Evolutionary conservation across 2,888 invertebrate species (phyloP).

Genomic region (Diarsia rubi): DNA sequence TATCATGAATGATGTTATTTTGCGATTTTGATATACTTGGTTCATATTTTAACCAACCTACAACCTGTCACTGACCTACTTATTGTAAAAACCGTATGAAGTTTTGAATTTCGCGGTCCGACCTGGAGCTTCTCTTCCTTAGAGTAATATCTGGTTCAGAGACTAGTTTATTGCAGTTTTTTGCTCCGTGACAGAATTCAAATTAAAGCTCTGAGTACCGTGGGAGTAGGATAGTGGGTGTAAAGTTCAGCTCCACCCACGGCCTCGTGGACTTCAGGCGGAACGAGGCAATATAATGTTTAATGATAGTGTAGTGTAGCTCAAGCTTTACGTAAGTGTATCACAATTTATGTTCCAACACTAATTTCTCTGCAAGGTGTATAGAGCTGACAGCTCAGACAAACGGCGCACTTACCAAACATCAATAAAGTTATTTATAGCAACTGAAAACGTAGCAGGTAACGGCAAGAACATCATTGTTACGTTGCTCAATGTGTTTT

Average conservation of each 20-base stretch:
- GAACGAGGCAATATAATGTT: slow-evolving; percentile 32
- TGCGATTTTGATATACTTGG: background rate
- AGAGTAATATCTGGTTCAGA: slow-evolving; percentile 9
- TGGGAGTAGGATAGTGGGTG: slow-evolving; percentile 56
- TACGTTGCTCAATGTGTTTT: slow-evolving; percentile 46
- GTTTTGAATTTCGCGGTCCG: background rate
- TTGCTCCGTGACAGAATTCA: slow-evolving; percentile 9
- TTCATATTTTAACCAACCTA: too few relatives aligned
- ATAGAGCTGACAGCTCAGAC: slow-evolving; percentile 12
- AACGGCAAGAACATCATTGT: slow-evolving; percentile 31
- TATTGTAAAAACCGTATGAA: background rate
- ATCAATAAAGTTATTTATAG: slow-evolving; percentile 52
- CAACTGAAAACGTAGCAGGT: slow-evolving; percentile 39
- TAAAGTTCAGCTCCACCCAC: slow-evolving; percentile 60
- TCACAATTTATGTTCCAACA: slow-evolving; percentile 15
- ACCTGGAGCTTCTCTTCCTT: background rate
- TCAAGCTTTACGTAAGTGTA: slow-evolving; percentile 20
- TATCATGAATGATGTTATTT: background rate
- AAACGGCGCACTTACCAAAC: slow-evolving; percentile 42
- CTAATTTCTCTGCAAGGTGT: slow-evolving; percentile 22
- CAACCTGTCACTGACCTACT: background rate
- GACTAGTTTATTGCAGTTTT: slow-evolving; percentile 13
- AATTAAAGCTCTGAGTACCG: slow-evolving; percentile 33
- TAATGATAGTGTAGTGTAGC: slow-evolving; percentile 43
- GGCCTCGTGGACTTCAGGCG: slow-evolving; percentile 45